phyloP scores from a whole-genome alignment of 2,113 vertebrate genomes.

The Syngnathus typhle region DNA sequence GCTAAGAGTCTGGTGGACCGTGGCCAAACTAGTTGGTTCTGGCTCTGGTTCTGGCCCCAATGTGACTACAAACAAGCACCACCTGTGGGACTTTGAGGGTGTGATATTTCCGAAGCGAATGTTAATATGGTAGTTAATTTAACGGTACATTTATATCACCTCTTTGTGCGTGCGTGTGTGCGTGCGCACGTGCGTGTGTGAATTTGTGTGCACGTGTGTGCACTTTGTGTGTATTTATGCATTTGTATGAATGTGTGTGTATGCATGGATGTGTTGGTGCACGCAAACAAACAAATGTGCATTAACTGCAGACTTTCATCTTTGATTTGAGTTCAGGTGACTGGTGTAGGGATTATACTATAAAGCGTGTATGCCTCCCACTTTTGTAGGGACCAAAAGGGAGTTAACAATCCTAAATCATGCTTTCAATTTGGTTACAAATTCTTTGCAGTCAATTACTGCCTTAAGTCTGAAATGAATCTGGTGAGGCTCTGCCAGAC shows the following conservation, averaged over 20 bases:
- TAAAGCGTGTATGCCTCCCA: no score
- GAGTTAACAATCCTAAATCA: no score
- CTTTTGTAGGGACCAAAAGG: no score
- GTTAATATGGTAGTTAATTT: background rate
- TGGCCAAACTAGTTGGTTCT: conserved; percentile 2
- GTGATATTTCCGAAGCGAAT: background rate
- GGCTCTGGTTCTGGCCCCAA: background rate
- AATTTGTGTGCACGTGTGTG: background rate
- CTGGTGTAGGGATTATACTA: no score
- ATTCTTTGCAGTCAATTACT: no score
- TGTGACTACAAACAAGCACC: background rate
- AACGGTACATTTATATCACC: background rate
- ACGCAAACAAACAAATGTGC: no score
- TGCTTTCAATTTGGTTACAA: no score
- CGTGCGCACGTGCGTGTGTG: background rate
- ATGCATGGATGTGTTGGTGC: no score
- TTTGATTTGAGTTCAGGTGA: no score
- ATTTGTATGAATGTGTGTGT: background rate
- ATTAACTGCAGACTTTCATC: no score
- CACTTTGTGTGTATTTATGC: background rate
- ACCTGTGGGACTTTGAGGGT: background rate
- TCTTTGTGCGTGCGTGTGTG: background rate
- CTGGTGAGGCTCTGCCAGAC: no score
- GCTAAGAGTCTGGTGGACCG: background rate
- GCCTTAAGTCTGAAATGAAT: no score